Evolutionary conservation across 92 coral and sea anemone species (phyloP), one percentile per base, ranked within the genome.

Genomic region (Desmophyllum pertusum): DNA sequence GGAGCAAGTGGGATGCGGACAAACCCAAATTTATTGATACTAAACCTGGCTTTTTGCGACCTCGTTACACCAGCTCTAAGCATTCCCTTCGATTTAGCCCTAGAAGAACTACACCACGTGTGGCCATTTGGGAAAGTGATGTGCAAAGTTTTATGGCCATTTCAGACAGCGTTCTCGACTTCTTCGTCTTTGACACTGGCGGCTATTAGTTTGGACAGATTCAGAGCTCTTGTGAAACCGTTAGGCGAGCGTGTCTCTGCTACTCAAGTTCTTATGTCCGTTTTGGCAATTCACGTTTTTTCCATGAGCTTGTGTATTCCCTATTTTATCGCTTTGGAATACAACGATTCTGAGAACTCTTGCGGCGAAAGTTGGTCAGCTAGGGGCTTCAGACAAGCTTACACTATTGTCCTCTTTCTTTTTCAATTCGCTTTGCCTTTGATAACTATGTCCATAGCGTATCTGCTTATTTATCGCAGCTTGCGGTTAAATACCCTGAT

Each of bases 11-110:
- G 92, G 6, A 82, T 94, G 91, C 66, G 98, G 14, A 68, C 94
- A 30, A 65, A 87, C 6, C 88, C 95, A 3, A 94, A 94, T 75
- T 80, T 91, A 40, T 55, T 94, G 13, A 91, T 92, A 11, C 74
- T 93, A 7, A 92, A 92, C 70, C 74, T 94, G 7, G 98, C 98
- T 38, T 18, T 90, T 0, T 92, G 95, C 53, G 98, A 94, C 72
- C 86, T 94, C 17, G 36, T 92, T 13, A 83, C 92, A 17, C 98
- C 98, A 17, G 63, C 87, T 30, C 52, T 94, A 1, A 90, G 93
- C 73, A 92, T 94, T 59, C 98, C 98, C 10, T 84, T 94, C 42
- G 98, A 92, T 73, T 41, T 94, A n/a, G 93, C 93, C 14, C 37
- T 88, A 6, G 93, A 94, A 45, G 90, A 89, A 43, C 81, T 76